Evolutionary conservation across 1,140 invertebrate species (phyloP).

Genomic region (Drosophila biarmipes): DNA sequence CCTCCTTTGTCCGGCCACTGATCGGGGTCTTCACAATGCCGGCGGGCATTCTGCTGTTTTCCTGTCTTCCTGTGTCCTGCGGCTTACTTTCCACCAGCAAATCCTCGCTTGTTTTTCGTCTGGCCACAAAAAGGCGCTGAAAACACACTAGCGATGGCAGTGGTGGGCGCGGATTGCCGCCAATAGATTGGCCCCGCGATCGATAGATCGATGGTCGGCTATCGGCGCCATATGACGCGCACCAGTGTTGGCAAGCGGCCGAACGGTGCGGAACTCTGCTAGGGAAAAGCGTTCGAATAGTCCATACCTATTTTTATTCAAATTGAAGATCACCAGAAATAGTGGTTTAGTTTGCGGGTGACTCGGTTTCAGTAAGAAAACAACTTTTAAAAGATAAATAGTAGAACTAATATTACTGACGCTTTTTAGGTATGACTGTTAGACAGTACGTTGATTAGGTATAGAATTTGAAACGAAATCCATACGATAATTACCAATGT

Average conservation of each 20-base stretch:
- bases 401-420: no score
- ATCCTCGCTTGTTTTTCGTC: conserved; percentile 15
- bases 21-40: conserved; percentile 67
- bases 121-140: conserved; percentile 27
- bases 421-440: no score
- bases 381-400: no score
- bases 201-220: conserved; percentile 20
- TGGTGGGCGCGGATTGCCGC: conserved; percentile 16
- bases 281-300: neutral
- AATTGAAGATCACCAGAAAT: no score
- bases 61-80: conserved; percentile 3
- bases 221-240: neutral
- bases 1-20: conserved; percentile 39
- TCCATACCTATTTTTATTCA: no score
- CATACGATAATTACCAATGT: no score
- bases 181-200: conserved; percentile 12
- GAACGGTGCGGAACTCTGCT: neutral
- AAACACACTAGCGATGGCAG: conserved; percentile 27
- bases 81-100: neutral
- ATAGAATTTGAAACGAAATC: no score
- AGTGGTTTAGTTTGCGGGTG: no score
- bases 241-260: neutral
- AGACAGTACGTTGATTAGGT: no score
- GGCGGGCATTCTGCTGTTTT: conserved; percentile 45
- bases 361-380: no score